A percentile compares a stretch with the other conserved stretches of the same genome.
phyloP scores from a whole-genome alignment of 2,113 vertebrate species.

The Melozone crissalis region DNA sequence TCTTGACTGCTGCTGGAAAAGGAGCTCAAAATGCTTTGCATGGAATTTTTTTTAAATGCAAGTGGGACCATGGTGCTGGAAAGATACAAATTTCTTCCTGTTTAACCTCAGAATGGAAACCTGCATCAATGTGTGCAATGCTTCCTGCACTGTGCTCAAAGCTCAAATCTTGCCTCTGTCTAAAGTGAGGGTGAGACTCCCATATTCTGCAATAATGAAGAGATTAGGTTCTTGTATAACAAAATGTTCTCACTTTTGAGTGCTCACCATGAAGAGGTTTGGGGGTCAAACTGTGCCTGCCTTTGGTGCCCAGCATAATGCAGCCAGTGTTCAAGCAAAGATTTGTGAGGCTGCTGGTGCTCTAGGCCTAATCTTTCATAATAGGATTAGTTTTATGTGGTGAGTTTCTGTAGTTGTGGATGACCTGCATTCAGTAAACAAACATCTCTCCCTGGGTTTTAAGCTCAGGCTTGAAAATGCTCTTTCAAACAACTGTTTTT shows the following conservation, averaged over 20 bases:
- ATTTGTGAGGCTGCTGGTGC: conserved; percentile 28
- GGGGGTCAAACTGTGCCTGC: background rate
- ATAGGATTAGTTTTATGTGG: conserved; percentile 68
- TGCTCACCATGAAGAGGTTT: background rate
- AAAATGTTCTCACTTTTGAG: background rate
- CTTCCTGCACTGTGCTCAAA: background rate
- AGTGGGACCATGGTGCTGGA: background rate
- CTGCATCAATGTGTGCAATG: background rate
- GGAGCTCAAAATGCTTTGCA: background rate
- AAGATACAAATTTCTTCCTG: background rate
- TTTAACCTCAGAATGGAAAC: background rate
- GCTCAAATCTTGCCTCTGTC: background rate
- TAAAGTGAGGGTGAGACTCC: background rate
- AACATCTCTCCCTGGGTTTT: conserved; percentile 56
- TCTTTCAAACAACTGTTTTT: background rate
- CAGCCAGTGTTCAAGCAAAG: conserved; percentile 8
- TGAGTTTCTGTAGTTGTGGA: conserved; percentile 37
- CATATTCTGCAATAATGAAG: background rate
- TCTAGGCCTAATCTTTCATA: conserved; percentile 37
- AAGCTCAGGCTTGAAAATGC: conserved; percentile 17
- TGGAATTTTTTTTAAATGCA: background rate
- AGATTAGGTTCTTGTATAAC: conserved; percentile 13
- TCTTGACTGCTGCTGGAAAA: background rate
- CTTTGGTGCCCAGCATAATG: conserved; percentile 20
- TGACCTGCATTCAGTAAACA: conserved; percentile 61